phyloP scores from a whole-genome alignment of 2,113 vertebrate genomes.

The Lota lota region DNA sequence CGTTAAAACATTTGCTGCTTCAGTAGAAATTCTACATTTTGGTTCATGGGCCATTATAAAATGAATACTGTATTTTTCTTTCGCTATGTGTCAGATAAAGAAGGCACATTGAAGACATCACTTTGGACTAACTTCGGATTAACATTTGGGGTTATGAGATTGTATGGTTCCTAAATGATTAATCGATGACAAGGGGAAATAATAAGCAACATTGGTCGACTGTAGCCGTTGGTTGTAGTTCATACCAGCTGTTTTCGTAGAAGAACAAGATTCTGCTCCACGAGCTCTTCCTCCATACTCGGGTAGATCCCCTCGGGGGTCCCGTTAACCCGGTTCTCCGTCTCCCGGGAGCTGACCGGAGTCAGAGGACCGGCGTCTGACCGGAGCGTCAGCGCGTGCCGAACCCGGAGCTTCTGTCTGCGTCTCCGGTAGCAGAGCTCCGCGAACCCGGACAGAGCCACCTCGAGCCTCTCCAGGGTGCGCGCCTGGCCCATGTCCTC shows the following conservation, averaged over 20 bases:
- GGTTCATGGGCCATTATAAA: too few species aligned
- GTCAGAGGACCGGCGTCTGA: constrained; percentile 18
- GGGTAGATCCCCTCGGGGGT: constrained; percentile 55
- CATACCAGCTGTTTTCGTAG: constrained; percentile 88
- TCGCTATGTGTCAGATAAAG: too few species aligned
- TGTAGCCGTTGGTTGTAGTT: background rate
- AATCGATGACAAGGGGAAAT: too few species aligned
- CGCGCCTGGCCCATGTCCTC: constrained; percentile 74
- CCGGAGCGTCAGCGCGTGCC: constrained; percentile 59
- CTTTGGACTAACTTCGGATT: too few species aligned
- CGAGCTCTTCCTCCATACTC: constrained; percentile 83
- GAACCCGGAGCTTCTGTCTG: constrained; percentile 83
- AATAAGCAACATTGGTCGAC: too few species aligned
- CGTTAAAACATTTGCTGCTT: too few species aligned
- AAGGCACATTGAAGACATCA: too few species aligned
- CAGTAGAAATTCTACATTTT: too few species aligned
- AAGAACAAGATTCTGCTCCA: constrained; percentile 88
- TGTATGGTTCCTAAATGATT: too few species aligned
- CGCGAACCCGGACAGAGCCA: constrained; percentile 80
- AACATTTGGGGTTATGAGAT: too few species aligned
- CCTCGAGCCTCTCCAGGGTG: constrained; percentile 83
- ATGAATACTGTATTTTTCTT: too few species aligned
- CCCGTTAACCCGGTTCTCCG: background rate
- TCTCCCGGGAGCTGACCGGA: constrained; percentile 48
- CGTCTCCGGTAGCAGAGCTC: constrained; percentile 83